Percentiles rank a stretch among this genome's conserved stretches.
phyloP scores from a whole-genome alignment of 2,113 vertebrate species.

The Vidua macroura region DNA sequence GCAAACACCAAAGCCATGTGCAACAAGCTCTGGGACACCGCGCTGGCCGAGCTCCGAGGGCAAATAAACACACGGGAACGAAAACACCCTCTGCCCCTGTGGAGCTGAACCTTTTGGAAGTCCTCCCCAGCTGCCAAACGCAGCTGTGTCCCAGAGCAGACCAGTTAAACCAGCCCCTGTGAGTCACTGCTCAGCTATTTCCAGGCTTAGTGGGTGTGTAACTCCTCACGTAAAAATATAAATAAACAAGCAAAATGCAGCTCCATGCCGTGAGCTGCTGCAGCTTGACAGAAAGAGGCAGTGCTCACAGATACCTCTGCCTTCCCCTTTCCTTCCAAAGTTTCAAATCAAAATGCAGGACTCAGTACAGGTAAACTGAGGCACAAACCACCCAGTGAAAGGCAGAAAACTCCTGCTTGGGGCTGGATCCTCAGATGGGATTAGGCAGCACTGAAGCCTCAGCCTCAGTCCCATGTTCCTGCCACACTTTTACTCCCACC shows the following conservation, averaged over 20 bases:
- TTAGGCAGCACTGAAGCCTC: not conserved
- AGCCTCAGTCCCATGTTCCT: not conserved
- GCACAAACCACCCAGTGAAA: not conserved
- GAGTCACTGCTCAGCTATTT: constrained; percentile 60
- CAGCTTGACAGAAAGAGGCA: not conserved
- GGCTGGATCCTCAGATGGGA: not conserved
- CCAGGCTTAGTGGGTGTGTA: constrained; percentile 25
- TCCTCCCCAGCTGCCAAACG: not conserved
- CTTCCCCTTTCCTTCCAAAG: not conserved
- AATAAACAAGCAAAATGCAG: constrained; percentile 15
- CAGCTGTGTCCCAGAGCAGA: not conserved
- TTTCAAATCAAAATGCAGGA: not conserved
- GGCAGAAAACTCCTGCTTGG: not conserved
- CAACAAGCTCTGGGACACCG: not conserved
- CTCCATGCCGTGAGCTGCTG: not conserved
- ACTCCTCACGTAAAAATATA: not conserved
- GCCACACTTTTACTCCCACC: not conserved
- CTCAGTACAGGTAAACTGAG: not conserved
- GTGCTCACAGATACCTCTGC: not conserved
- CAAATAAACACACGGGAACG: not conserved
- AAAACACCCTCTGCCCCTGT: not conserved
- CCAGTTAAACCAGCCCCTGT: not conserved
- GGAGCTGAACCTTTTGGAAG: not conserved
- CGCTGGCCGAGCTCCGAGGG: not conserved
- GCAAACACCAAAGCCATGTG: not conserved